These are phyloP conservation scores for Lucilia cuprina DNA, from an alignment of 1,140 invertebrate genomes.

Conservation along the genomic window DNA sequence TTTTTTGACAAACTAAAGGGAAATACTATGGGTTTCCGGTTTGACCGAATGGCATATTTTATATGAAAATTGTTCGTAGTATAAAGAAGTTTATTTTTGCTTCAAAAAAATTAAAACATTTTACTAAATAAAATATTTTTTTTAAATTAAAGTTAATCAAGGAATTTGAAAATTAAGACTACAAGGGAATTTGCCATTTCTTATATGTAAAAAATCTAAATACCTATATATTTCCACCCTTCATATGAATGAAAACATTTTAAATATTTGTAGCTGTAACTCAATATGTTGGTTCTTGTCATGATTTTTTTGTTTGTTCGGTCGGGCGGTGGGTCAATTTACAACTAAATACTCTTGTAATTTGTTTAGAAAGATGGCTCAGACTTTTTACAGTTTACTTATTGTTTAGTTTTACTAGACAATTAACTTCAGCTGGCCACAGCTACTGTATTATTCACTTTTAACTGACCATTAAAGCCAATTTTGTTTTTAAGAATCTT, in stretches of 20 bases:
- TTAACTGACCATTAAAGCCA: background rate
- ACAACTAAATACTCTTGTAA: background rate
- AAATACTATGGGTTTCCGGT: slow-evolving; percentile 31
- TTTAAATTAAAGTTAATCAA: no score
- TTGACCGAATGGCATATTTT: slow-evolving; percentile 34
- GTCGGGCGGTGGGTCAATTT: no score
- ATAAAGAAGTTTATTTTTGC: no score
- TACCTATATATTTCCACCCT: no score
- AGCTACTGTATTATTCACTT: slow-evolving; percentile 11
- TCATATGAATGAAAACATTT: background rate
- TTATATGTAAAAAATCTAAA: no score
- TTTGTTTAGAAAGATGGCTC: background rate
- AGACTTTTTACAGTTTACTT: background rate
- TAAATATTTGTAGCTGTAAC: background rate
- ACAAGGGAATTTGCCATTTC: no score
- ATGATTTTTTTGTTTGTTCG: background rate
- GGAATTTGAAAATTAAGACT: no score
- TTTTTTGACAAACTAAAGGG: background rate
- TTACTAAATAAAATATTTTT: no score
- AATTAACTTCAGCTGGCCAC: slow-evolving; percentile 23
- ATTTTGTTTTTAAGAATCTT: background rate
- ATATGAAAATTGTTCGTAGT: background rate
- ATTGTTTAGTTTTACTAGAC: slow-evolving; percentile 8
- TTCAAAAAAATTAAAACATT: no score
- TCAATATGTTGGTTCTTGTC: background rate